Conservation (phyloP, 2,888 invertebrate genomes). For the Noctua comes region DNA sequence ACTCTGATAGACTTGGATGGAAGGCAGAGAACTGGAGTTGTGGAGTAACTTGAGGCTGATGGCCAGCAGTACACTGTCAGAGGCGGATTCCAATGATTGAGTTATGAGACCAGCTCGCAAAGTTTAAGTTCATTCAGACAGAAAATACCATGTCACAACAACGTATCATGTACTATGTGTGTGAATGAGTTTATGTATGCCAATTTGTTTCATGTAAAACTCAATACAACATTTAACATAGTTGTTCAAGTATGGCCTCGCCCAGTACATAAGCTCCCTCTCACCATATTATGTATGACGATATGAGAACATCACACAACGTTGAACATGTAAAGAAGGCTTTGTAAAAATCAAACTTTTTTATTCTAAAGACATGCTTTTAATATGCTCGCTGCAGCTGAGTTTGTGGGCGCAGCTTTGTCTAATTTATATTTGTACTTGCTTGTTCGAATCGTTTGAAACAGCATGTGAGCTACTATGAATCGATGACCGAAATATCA, state of each 20-base stretch:
- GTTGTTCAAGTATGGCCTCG: slow-evolving; percentile 62
- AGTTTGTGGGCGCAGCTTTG: not conserved
- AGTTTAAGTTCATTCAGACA: not conserved
- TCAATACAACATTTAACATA: slow-evolving; percentile 68
- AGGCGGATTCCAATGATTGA: not conserved
- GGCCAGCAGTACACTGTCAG: not conserved
- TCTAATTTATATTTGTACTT: not conserved
- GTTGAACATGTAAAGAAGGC: slow-evolving; percentile 59
- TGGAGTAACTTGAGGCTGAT: not conserved
- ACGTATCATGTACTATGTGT: slow-evolving; percentile 57
- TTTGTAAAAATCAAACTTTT: slow-evolving; percentile 37
- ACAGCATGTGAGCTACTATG: not conserved
- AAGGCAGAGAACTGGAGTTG: not conserved
- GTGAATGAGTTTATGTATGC: slow-evolving; percentile 75
- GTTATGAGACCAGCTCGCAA: not conserved
- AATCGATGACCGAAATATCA: not conserved
- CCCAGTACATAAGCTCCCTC: slow-evolving; percentile 77
- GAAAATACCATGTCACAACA: slow-evolving; percentile 47
- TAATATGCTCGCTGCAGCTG: slow-evolving; percentile 30
- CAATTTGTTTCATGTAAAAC: slow-evolving; percentile 75
- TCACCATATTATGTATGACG: slow-evolving; percentile 77
- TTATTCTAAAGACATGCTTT: slow-evolving; percentile 53
- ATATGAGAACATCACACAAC: slow-evolving; percentile 77
- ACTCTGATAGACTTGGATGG: not conserved
- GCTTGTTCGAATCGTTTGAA: not conserved